A percentile compares a stretch with the other conserved stretches of the same genome.
Evolutionary conservation across 2,797 vertebrate species (phyloP).

Genomic region (Natrix natrix): DNA sequence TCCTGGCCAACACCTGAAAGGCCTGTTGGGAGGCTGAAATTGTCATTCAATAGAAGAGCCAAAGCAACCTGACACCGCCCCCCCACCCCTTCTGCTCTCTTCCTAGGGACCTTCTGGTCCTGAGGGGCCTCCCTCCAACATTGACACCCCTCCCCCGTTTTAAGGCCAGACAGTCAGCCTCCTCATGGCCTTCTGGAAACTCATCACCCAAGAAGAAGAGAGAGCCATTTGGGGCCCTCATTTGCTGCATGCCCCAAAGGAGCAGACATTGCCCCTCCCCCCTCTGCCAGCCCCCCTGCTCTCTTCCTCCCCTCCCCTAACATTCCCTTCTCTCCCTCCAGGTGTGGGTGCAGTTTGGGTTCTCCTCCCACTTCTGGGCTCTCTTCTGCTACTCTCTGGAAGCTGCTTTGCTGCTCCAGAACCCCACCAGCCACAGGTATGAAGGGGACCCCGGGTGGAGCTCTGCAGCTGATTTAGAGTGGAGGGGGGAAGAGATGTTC

Average conservation of each 20-base stretch:
- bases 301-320: too few species aligned
- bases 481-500: background rate
- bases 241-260: background rate
- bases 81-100: background rate
- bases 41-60: background rate
- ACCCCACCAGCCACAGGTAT: background rate
- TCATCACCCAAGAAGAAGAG: background rate
- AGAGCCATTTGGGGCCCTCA: background rate
- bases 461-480: background rate
- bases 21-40: background rate
- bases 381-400: constrained; percentile 9
- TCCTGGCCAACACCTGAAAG: background rate
- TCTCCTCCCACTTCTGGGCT: constrained; percentile 1
- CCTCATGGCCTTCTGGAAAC: background rate
- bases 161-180: background rate
- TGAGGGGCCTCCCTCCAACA: background rate
- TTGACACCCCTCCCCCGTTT: background rate
- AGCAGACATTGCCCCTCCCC: background rate
- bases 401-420: background rate
- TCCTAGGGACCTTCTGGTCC: background rate
- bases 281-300: background rate
- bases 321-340: background rate
- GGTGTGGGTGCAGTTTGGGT: background rate
- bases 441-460: background rate
- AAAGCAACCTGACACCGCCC: background rate